Percentiles rank a stretch among this genome's conserved stretches.
Evolutionary conservation across 2,113 vertebrate genomes (phyloP).

Genomic region (Dicerorhinus sumatrensis): DNA sequence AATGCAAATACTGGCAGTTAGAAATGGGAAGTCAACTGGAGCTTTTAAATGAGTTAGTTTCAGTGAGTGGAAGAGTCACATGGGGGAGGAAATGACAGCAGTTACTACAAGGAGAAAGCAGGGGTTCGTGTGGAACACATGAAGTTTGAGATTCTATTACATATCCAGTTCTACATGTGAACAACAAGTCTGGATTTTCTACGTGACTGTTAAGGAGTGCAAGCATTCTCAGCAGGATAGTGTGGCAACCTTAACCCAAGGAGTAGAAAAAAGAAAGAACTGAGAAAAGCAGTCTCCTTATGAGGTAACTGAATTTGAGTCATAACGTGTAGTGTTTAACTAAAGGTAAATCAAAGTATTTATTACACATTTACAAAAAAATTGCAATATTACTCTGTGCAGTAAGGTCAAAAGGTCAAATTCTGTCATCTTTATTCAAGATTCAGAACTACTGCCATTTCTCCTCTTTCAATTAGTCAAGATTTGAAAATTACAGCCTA

Average conservation of each 20-base stretch:
- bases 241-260: not conserved
- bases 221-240: not conserved
- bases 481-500: not conserved
- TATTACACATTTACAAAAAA: not conserved
- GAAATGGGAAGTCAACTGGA: not conserved
- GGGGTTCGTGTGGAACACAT: rapidly evolving
- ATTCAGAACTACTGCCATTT: not conserved
- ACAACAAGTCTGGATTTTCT: not conserved
- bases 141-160: not conserved
- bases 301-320: not conserved
- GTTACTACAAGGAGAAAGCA: not conserved
- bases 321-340: not conserved
- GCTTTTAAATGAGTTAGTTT: not conserved
- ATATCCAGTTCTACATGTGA: not conserved
- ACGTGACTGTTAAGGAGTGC: too few species aligned
- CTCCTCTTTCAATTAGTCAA: not conserved
- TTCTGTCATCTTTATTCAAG: not conserved
- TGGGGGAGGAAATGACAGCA: not conserved
- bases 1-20: rapidly evolving
- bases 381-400: not conserved
- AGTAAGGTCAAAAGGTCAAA: not conserved
- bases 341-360: not conserved
- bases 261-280: not conserved
- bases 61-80: not conserved
- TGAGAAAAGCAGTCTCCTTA: not conserved